phyloP scores from a whole-genome alignment of 2,113 vertebrate genomes.

The Lophotis ruficrista region DNA sequence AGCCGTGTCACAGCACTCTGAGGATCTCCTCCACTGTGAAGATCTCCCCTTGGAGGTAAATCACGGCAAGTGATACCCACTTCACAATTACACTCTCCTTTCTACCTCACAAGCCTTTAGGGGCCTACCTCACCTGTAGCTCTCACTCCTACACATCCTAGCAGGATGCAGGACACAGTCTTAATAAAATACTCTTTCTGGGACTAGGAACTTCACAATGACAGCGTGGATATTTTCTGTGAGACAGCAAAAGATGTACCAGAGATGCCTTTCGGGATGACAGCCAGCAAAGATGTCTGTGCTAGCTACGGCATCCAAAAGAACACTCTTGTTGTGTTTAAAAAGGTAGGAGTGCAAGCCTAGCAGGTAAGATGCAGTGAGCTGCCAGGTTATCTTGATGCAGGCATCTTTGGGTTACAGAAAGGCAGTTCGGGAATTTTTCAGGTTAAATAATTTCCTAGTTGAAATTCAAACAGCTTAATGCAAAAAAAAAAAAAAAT shows the following conservation, averaged over 20 bases:
- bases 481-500: neutral
- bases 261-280: slow-evolving; percentile 82
- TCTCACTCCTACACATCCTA: neutral
- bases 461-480: neutral
- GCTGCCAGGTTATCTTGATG: too few relatives aligned
- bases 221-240: slow-evolving; percentile 76
- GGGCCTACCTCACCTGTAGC: neutral
- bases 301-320: slow-evolving; percentile 71
- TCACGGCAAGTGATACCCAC: neutral
- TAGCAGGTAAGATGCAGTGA: neutral
- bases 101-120: neutral
- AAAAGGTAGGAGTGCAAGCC: slow-evolving; percentile 76
- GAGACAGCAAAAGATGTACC: slow-evolving; percentile 81
- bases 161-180: neutral
- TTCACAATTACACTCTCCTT: neutral
- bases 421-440: neutral
- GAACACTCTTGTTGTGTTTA: slow-evolving; percentile 82
- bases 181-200: neutral
- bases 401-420: neutral
- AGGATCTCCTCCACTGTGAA: neutral
- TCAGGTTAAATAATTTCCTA: neutral
- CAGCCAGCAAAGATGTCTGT: slow-evolving; percentile 65
- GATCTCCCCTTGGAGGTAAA: neutral
- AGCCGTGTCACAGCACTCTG: neutral
- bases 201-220: slow-evolving; percentile 79